Percentiles rank a stretch among this genome's conserved stretches.
These are phyloP conservation scores for Dendroctonus valens DNA, from an alignment of 1,140 invertebrate genomes.

Conservation along the genomic window DNA sequence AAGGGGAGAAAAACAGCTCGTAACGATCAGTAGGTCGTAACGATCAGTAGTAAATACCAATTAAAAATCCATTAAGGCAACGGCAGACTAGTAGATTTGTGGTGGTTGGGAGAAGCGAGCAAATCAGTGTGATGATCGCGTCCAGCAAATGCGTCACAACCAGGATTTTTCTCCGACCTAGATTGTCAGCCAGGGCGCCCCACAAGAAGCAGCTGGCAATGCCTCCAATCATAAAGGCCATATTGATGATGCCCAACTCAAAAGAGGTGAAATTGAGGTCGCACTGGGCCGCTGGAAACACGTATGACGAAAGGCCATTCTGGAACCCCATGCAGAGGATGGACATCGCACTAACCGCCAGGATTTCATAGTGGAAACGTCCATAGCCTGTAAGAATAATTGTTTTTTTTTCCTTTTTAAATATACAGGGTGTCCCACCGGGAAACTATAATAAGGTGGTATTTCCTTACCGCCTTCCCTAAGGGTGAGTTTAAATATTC, in stretches of 20 bases:
- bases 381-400: conserved; percentile 47
- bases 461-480: too few species aligned
- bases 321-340: conserved; percentile 55
- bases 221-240: conserved; percentile 47
- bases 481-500: too few species aligned
- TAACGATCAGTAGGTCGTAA: background rate
- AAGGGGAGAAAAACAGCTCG: conserved; percentile 41
- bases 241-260: conserved; percentile 47
- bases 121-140: conserved; percentile 54
- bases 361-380: conserved; percentile 45
- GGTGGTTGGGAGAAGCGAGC: conserved; percentile 52
- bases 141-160: conserved; percentile 59
- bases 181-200: conserved; percentile 48
- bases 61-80: conserved; percentile 55
- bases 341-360: conserved; percentile 46
- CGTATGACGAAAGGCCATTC: conserved; percentile 61
- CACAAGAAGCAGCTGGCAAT: conserved; percentile 47
- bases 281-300: conserved; percentile 50
- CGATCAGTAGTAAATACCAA: conserved; percentile 48
- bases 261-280: conserved; percentile 47
- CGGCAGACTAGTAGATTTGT: conserved; percentile 52
- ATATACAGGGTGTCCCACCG: background rate
- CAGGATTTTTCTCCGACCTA: conserved; percentile 53
- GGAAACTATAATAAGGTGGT: background rate
- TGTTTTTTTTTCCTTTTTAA: background rate